Percentiles rank a stretch among this genome's conserved stretches.
phyloP scores from a whole-genome alignment of 2,113 vertebrate species.

The Apteryx owenii region DNA sequence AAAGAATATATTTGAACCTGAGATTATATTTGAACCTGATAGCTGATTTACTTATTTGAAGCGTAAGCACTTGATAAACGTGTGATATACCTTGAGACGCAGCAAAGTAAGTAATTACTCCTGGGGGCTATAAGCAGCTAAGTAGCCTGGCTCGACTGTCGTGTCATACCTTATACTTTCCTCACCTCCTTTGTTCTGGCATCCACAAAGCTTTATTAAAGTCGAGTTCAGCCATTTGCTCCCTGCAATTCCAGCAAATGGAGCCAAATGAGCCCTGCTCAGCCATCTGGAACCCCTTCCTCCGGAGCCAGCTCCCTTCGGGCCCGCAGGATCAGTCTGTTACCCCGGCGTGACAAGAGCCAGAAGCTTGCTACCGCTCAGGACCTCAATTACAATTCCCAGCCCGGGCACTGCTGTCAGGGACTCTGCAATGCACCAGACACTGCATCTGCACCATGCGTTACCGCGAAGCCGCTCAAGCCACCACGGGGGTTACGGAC shows the following conservation, averaged over 20 bases:
- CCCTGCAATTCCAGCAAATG: constrained; percentile 49
- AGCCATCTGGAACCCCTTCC: constrained; percentile 49
- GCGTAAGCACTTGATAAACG: background rate
- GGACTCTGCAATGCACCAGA: constrained; percentile 59
- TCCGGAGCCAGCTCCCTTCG: constrained; percentile 33
- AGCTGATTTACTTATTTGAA: constrained; percentile 1
- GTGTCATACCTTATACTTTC: constrained; percentile 23
- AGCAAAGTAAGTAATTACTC: constrained; percentile 19
- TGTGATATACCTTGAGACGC: background rate
- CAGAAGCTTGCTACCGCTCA: constrained; percentile 19
- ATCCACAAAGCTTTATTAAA: constrained; percentile 50
- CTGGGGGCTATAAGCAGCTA: background rate
- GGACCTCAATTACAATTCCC: constrained; percentile 60
- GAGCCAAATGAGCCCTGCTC: constrained; percentile 53
- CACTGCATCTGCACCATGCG: constrained; percentile 14
- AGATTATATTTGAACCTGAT: background rate
- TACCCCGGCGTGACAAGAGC: constrained; percentile 19
- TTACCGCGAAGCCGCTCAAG: constrained; percentile 49
- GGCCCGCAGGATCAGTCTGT: constrained; percentile 31
- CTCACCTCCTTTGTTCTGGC: constrained; percentile 32
- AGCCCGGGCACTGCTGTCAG: constrained; percentile 31
- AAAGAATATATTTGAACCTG: background rate
- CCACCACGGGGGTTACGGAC: background rate
- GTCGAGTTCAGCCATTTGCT: constrained; percentile 47
- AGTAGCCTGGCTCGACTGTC: constrained; percentile 26